phyloP scores from a whole-genome alignment of 2,888 invertebrate genomes.

The Lymantria dispar region DNA sequence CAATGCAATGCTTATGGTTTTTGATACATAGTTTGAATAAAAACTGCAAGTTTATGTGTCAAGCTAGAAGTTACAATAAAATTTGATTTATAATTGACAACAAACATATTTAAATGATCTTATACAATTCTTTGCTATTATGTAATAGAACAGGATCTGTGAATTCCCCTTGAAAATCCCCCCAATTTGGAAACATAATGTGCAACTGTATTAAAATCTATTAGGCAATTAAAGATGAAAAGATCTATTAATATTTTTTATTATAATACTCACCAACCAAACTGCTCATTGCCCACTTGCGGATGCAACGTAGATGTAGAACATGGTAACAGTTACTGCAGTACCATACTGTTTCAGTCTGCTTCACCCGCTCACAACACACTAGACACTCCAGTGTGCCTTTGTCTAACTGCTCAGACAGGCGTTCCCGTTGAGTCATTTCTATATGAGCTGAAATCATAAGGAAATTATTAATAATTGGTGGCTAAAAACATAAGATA shows the following conservation, averaged over 20 bases:
- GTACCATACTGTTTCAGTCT: constrained; percentile 93
- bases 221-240: background rate
- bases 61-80: too few species aligned
- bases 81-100: too few species aligned
- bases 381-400: constrained; percentile 96
- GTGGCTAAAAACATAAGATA: too few species aligned
- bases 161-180: too few species aligned
- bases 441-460: constrained; percentile 60
- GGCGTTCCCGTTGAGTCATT: constrained; percentile 90
- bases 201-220: too few species aligned
- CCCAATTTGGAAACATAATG: too few species aligned
- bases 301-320: constrained; percentile 94
- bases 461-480: background rate
- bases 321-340: constrained; percentile 96
- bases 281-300: constrained; percentile 95
- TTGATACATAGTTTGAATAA: too few species aligned
- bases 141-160: too few species aligned
- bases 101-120: too few species aligned
- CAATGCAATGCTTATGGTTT: too few species aligned
- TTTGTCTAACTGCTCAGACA: constrained; percentile 91
- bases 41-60: too few species aligned
- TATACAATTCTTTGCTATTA: too few species aligned
- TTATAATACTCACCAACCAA: constrained; percentile 79
- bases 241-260: background rate
- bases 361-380: constrained; percentile 93